Evolutionary conservation across 2,797 vertebrate species (phyloP).

Genomic region (Ciconia nigra): DNA sequence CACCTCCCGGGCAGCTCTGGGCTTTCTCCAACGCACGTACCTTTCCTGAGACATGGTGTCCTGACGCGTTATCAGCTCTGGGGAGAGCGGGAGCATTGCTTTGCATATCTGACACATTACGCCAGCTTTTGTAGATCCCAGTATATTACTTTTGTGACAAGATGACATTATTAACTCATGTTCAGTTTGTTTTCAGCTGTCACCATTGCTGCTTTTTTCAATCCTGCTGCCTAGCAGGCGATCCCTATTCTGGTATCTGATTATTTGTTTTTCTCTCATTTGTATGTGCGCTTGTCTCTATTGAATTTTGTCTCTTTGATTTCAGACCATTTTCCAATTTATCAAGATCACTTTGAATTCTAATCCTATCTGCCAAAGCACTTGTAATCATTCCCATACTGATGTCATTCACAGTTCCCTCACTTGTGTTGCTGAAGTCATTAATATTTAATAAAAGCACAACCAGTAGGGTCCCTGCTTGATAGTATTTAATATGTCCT

Average conservation of each 20-base stretch:
- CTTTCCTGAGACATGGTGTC: rapidly evolving
- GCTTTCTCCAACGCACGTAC: rapidly evolving
- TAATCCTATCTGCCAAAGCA: slow-evolving; percentile 6
- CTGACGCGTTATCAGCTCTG: background rate
- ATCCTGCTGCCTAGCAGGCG: background rate
- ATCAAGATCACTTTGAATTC: slow-evolving; percentile 28
- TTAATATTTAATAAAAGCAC: background rate
- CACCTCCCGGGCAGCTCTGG: background rate
- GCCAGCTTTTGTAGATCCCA: background rate
- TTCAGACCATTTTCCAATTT: slow-evolving; percentile 56
- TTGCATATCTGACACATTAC: rapidly evolving
- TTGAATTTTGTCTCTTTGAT: slow-evolving; percentile 49
- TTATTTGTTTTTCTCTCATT: slow-evolving; percentile 25
- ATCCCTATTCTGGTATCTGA: background rate
- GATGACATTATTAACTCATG: background rate
- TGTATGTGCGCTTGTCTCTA: background rate
- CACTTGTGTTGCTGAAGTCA: background rate
- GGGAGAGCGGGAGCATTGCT: background rate
- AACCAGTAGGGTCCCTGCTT: background rate
- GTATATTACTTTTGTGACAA: background rate
- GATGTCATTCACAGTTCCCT: slow-evolving; percentile 13
- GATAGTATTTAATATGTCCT: rapidly evolving
- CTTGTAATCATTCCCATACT: slow-evolving; percentile 16
- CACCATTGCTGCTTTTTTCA: background rate
- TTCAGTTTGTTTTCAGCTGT: background rate